These are phyloP conservation scores for Diadumene lineata DNA, from an alignment of 92 coral and sea anemone genomes.

Conservation along the genomic window DNA sequence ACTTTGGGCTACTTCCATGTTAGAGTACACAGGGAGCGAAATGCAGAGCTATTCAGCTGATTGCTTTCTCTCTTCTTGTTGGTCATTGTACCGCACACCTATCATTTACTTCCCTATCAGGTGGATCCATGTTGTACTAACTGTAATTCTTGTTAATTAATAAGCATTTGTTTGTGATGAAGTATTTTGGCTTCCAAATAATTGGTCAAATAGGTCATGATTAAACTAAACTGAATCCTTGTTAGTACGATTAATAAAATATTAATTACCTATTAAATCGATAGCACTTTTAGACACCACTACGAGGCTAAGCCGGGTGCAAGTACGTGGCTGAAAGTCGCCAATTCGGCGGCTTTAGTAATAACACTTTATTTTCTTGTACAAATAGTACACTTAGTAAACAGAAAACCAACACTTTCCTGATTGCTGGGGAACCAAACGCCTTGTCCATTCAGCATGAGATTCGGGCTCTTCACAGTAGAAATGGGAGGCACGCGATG, in stretches of 20 bases:
- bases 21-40: not conserved
- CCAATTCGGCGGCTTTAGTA: slow-evolving; percentile 73
- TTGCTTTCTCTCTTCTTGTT: not conserved
- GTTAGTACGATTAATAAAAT: slow-evolving; percentile 97
- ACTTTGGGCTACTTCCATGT: slow-evolving; percentile 45
- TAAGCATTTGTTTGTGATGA: slow-evolving; percentile 96
- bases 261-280: slow-evolving; percentile 96
- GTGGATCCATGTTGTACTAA: slow-evolving; percentile 64
- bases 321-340: slow-evolving; percentile 44
- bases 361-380: slow-evolving; percentile 58
- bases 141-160: slow-evolving; percentile 94
- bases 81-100: not conserved
- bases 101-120: slow-evolving; percentile 21
- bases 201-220: slow-evolving; percentile 98
- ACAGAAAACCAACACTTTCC: slow-evolving; percentile 50
- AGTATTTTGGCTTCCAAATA: slow-evolving; percentile 99
- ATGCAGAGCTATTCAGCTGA: slow-evolving; percentile 17
- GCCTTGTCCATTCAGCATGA: slow-evolving; percentile 19
- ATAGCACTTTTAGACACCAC: slow-evolving; percentile 76
- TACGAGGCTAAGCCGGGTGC: slow-evolving; percentile 68
- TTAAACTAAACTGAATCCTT: slow-evolving; percentile 89
- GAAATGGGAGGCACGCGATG: slow-evolving; percentile 31
- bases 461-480: slow-evolving; percentile 14
- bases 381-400: slow-evolving; percentile 56
- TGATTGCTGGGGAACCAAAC: slow-evolving; percentile 73